These are phyloP conservation scores for Ciconia stormi DNA, from an alignment of 2,113 vertebrate genomes.

Conservation along the genomic window DNA sequence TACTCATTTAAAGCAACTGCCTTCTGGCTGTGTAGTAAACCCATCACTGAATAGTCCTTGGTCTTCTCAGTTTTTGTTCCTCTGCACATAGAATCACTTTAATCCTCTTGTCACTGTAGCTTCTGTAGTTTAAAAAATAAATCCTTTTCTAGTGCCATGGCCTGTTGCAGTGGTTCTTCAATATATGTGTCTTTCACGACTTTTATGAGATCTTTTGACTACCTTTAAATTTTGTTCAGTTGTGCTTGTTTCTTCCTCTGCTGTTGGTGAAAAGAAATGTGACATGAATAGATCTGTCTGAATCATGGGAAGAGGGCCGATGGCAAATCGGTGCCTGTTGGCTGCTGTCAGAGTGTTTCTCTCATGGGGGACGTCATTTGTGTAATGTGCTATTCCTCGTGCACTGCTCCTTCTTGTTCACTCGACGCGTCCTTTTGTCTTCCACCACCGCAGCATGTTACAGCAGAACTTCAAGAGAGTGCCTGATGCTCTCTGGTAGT, in stretches of 20 bases:
- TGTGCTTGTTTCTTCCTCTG: neutral
- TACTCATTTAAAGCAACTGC: neutral
- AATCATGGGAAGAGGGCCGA: neutral
- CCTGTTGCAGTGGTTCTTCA: neutral
- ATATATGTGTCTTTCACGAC: neutral
- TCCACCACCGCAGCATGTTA: neutral
- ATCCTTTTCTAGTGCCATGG: neutral
- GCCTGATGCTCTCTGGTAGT: neutral
- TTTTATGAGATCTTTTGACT: neutral
- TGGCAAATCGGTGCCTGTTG: neutral
- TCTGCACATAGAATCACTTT: neutral
- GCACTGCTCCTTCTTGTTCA: neutral
- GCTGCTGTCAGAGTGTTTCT: neutral
- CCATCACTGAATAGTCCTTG: neutral
- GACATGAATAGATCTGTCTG: neutral
- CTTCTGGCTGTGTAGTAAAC: neutral
- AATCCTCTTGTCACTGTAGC: neutral
- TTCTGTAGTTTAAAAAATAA: neutral
- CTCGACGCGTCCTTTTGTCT: neutral
- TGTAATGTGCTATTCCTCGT: neutral
- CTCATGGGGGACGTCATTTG: fast-evolving
- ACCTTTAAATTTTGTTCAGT: neutral
- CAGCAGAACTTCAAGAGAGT: neutral
- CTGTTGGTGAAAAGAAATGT: neutral
- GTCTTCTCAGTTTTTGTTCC: neutral